Evolutionary conservation across 2,888 invertebrate genomes (phyloP), one percentile per base, ranked within the genome.

Genomic region (Caenorhabditis sp.): DNA sequence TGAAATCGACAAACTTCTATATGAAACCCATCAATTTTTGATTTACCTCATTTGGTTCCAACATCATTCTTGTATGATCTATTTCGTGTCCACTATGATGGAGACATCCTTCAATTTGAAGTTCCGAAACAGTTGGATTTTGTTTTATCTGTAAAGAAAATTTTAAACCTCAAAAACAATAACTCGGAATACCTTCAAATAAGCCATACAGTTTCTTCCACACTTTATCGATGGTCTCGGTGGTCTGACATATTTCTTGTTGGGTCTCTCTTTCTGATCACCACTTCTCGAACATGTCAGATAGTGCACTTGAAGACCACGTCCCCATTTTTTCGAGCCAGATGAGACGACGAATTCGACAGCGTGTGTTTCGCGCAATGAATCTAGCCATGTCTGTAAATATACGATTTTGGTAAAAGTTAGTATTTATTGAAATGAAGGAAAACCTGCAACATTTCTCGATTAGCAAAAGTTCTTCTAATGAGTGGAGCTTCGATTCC

Each of bases 341-440:
- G 80, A 80, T 14, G 77, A 78, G 0, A 78, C 78, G 21, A 80
- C 80, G 51, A 80, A 80, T 43, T 80, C 80, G 12, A 80, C 78
- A 2, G 77, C 77, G 50, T 77, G 77, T 0, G 78, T 77, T 43
- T 77, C 66, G 23, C 80, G 74, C 14, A 78, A 65, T 23, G 74
- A 66, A 49, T 78, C 77, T 5, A 80, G 71, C 80, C 80, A 80
- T 0, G 66, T 60, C 62, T 76, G 43, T 12, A 43, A 10, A 10
- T 43, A 43, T 43, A 36, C 17, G 37, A 57, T 10, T 19, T 43
- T 23, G 8, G 5, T 24, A 19, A 63, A 10, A 14, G 17, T 17
- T 10, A 19, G 27, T 24, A 58, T 31, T 24, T 36, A 23, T 58
- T 60, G 12, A 10, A 43, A 55, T 12, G 21, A 58, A n/a, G 36